Evolutionary conservation across 1,140 invertebrate genomes (phyloP).

Genomic region (Vanessa tameamea): DNA sequence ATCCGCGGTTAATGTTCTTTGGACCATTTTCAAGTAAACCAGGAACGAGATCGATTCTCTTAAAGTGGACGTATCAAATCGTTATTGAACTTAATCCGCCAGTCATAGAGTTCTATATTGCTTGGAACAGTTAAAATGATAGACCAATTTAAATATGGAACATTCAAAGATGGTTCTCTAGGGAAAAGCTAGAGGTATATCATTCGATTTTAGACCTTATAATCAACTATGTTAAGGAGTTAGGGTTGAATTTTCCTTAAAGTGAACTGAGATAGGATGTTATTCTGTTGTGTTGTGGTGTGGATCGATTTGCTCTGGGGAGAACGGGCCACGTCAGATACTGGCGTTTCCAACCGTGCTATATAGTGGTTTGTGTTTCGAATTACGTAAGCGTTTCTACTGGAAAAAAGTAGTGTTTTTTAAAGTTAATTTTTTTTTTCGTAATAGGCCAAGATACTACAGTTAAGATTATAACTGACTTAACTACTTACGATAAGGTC

Average conservation of each 20-base stretch:
- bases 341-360: conserved; percentile 45
- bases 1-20: conserved; percentile 36
- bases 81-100: conserved; percentile 34
- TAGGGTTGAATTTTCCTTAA: conserved; percentile 44
- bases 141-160: conserved; percentile 75
- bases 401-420: not conserved
- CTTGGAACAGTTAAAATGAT: conserved; percentile 48
- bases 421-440: not conserved
- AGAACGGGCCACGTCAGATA: conserved; percentile 57
- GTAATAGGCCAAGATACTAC: not conserved
- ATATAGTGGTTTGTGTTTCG: conserved; percentile 18
- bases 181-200: conserved; percentile 63
- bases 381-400: conserved; percentile 26
- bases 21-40: conserved; percentile 37
- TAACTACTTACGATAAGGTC: too few relatives aligned
- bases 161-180: conserved; percentile 76
- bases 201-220: conserved; percentile 45
- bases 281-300: conserved; percentile 40
- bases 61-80: conserved; percentile 39
- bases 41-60: conserved; percentile 77
- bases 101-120: conserved; percentile 36
- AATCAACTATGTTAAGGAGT: not conserved
- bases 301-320: conserved; percentile 75
- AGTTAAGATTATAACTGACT: too few relatives aligned
- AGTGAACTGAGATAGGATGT: conserved; percentile 42